Percentiles rank a stretch among this genome's conserved stretches.
Conservation (phyloP, 2,113 vertebrate species). For the Emydura subglobosa region DNA sequence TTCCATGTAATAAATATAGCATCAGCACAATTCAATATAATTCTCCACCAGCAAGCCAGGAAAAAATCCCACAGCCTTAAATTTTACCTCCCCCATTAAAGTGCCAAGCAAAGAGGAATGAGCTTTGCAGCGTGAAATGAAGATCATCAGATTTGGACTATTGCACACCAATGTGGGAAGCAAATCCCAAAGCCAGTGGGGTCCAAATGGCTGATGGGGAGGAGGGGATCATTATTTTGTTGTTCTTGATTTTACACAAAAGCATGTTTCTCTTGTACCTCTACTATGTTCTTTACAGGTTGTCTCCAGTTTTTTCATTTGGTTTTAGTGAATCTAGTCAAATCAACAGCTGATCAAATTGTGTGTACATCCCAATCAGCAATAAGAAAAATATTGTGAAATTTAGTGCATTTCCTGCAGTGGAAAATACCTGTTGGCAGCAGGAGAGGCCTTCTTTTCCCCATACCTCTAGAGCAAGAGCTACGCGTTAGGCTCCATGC, state of each 20-base stretch:
- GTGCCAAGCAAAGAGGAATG: not conserved
- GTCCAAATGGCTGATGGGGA: not conserved
- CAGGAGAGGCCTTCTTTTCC: not conserved
- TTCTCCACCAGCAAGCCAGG: not conserved
- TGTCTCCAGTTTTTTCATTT: not conserved
- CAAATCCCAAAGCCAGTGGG: not conserved
- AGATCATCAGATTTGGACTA: not conserved
- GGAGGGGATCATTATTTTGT: too few relatives aligned
- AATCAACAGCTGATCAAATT: not conserved
- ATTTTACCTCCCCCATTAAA: not conserved
- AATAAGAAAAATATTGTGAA: not conserved
- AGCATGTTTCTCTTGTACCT: not conserved
- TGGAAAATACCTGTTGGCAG: not conserved
- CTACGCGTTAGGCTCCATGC: fast-evolving
- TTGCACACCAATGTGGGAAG: not conserved
- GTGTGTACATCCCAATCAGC: not conserved
- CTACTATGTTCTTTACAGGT: not conserved
- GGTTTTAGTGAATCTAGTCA: not conserved
- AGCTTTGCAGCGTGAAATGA: not conserved
- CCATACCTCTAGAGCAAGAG: fast-evolving
- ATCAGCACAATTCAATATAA: not conserved
- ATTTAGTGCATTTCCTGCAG: too few relatives aligned
- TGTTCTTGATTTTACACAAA: too few relatives aligned
- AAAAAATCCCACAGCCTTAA: not conserved
- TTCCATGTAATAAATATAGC: not conserved